Base-by-base conservation (phyloP, 2,888 invertebrate genomes). In the Andricus curvator region DNA sequence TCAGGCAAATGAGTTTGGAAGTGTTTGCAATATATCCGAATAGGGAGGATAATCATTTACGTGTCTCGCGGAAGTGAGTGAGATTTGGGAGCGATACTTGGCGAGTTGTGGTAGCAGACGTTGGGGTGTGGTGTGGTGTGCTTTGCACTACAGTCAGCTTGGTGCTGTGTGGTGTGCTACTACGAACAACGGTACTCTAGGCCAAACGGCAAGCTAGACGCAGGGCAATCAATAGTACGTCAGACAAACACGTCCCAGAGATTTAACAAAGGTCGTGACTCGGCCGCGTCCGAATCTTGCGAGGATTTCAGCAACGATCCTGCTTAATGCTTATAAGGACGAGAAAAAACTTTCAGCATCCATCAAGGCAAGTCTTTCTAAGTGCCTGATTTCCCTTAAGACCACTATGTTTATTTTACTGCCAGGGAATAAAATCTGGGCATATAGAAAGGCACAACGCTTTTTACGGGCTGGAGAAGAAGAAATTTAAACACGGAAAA, bases 141-240 rank as follows among this genome's bases (percentile, higher is more conserved):
- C 56, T 74, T 56, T 37, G 74, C 56, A 56, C 74, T 51, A 82
- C 81, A 84, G 82, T 82, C 84, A 82, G 82, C 33, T 48, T 81
- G 82, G 82, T 76, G 81, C 81, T 82, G 25, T 62, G 48, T 62
- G 48, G 70, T 48, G 48, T 44, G 25, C 62, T 62, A 13, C 62
- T 62, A 56, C 29, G 67, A 56, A 22, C 77, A 41, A 81, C 79
- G 51, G 76, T 78, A 78, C 82, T 81, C 80, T 79, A 70, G 80
- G 82, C 82, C 82, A 81, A 84, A 82, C 81, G 82, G 81, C 82
- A 78, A 79, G 81, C 78, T 79, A 83, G 84, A 83, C 84, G 84
- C 84, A 84, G 81, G 80, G 82, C 84, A 84, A 84, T 84, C 84
- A 81, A 84, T 84, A 84, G 80, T 84, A 83, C 82, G 84, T 84